Base-by-base conservation (phyloP, 2,888 invertebrate genomes). In the Clitarchus hookeri region DNA sequence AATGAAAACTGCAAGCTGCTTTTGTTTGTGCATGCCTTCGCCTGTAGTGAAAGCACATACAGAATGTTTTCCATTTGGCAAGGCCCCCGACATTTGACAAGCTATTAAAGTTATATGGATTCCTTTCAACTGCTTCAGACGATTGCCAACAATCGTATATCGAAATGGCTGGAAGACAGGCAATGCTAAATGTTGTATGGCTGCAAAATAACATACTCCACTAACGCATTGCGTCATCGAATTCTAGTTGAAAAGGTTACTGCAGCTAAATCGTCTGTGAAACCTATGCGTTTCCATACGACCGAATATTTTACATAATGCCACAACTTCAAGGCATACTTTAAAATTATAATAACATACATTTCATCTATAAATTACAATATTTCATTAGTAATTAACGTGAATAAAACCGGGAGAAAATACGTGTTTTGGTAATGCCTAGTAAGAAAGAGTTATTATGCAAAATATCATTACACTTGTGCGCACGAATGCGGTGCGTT, bases 201-300 rank as follows among this genome's bases (percentile, higher is more conserved):
- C 8, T 78, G 78, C 19, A 8, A 78, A 78, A 78, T 26, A 16
- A 8, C 26, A 8, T 6, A 78, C 23, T 11, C 9, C 78, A 78
- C 78, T 16, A 78, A 78, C 9, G 78, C 23, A 78, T 26, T 78
- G 13, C 26, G 13, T 78, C 78, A 78, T 16, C 8, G 78, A 78
- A 26, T 78, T 6, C 26, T 78, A 78, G 19, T 78, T 78, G 26
- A 16, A 78, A 78, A 11, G 26, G 23, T 78, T 8, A 16, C 78
- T 78, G 78, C 78, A 78, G 78, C 78, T 78, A 78, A 78, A 48
- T 48, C 78, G 23, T 78, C 13, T 78, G 9, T 78, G 23, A 78
- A 6, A 78, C 19, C 78, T 26, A 16, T 11, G 9, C 78, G 78
- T 16, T 16, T 78, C 6, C 8, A 8, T 8, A 6, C 78, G 6